Evolutionary conservation across 30 jellyfish, hydroid and myxozoan genomes (phyloP).

Genomic region (Morbakka virulenta): DNA sequence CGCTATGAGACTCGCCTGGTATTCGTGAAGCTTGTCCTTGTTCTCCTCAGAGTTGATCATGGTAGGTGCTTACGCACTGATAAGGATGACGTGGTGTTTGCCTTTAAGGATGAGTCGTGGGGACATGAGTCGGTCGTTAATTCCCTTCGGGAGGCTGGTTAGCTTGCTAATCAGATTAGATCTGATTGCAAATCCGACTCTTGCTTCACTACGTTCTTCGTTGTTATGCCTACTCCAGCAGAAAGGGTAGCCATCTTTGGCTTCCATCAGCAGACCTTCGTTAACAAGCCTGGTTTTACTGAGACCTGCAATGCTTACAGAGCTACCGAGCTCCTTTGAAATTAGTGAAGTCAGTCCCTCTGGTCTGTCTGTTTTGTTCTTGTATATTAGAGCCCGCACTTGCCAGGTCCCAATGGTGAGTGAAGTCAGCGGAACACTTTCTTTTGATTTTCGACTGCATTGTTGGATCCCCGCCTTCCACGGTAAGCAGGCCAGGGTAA

Average conservation of each 20-base stretch:
- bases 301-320: constrained; percentile 22
- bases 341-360: not conserved
- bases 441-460: constrained; percentile 23
- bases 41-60: constrained; percentile 31
- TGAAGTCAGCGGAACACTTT: not conserved
- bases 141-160: not conserved
- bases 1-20: not conserved
- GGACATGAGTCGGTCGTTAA: constrained; percentile 42
- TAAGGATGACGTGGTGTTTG: constrained; percentile 5
- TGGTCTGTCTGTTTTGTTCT: not conserved
- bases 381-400: constrained; percentile 17
- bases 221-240: not conserved
- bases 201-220: not conserved
- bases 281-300: constrained; percentile 29
- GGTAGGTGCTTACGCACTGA: constrained; percentile 50
- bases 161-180: not conserved
- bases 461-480: constrained; percentile 12
- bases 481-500: constrained; percentile 30
- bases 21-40: constrained; percentile 16
- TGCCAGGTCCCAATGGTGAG: constrained; percentile 18
- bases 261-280: not conserved
- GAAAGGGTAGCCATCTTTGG: not conserved
- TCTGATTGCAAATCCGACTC: constrained; percentile 48
- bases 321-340: constrained; percentile 6
- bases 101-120: constrained; percentile 16